These are phyloP conservation scores for Gadopsis bispinosus DNA, from an alignment of 2,797 vertebrate genomes.

Conservation along the genomic window DNA sequence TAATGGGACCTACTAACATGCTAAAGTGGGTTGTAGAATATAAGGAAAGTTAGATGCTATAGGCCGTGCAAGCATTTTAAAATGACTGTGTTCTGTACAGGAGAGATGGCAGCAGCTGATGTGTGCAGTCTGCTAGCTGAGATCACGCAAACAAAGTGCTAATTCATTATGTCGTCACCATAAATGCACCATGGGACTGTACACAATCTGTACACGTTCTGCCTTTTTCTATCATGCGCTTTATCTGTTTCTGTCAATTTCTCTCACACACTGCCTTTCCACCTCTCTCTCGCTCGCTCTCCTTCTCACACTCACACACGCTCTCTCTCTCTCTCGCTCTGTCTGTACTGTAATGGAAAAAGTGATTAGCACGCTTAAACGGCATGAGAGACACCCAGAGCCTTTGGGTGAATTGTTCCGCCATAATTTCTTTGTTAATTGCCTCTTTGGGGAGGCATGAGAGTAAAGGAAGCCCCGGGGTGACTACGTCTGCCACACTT, in stretches of 20 bases:
- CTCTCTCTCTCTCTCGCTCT: constrained; percentile 34
- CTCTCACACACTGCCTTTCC: background rate
- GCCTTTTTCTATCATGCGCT: constrained; percentile 1
- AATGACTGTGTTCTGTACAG: background rate
- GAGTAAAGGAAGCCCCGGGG: constrained; percentile 72
- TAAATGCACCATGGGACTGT: constrained; percentile 1
- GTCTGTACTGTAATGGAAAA: constrained; percentile 71
- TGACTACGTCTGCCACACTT: constrained; percentile 77
- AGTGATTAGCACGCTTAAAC: constrained; percentile 84
- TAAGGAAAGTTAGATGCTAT: background rate
- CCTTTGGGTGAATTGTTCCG: constrained; percentile 79
- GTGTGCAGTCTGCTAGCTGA: background rate
- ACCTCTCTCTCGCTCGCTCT: constrained; percentile 4
- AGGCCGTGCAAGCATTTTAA: background rate
- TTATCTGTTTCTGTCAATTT: constrained; percentile 18
- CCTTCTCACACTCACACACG: no score
- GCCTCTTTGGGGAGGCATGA: constrained; percentile 82
- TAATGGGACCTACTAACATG: background rate
- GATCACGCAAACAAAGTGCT: constrained; percentile 17
- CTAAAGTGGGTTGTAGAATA: no score
- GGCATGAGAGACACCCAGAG: constrained; percentile 71
- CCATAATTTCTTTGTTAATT: constrained; percentile 89
- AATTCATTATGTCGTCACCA: constrained; percentile 16
- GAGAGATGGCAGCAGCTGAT: background rate
- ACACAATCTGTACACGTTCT: constrained; percentile 10